Percentiles rank a stretch among this genome's conserved stretches.
phyloP scores from a whole-genome alignment of 2,888 invertebrate species.

The Acholoe squamosa region DNA sequence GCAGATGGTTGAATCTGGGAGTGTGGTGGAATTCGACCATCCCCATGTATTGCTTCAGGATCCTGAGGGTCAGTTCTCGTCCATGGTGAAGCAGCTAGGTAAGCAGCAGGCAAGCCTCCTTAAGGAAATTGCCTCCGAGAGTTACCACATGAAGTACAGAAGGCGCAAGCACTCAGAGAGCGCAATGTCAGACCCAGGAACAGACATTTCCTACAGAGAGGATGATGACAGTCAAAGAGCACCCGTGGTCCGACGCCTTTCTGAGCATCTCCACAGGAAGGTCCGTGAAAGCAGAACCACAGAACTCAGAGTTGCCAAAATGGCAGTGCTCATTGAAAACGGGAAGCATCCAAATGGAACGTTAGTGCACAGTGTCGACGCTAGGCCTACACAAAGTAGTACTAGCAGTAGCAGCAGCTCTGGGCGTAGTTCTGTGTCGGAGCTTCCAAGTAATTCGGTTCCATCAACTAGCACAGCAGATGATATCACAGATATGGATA shows the following conservation, averaged over 20 bases:
- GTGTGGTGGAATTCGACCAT: constrained; percentile 35
- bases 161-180: neutral
- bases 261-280: neutral
- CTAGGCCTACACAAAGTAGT: neutral
- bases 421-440: neutral
- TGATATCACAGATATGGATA: too few relatives aligned
- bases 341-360: neutral
- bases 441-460: neutral
- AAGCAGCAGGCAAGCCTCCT: neutral
- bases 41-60: constrained; percentile 34
- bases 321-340: neutral
- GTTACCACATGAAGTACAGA: neutral
- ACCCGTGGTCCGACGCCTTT: neutral
- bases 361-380: neutral
- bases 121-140: neutral
- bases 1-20: constrained; percentile 26
- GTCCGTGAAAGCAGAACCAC: neutral
- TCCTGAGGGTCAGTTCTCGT: neutral
- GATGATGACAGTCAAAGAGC: neutral
- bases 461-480: too few relatives aligned
- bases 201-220: neutral
- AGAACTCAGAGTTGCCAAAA: neutral
- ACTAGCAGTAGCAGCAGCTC: neutral
- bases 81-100: constrained; percentile 50
- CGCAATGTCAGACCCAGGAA: neutral